Percentiles rank a stretch among this genome's conserved stretches.
These are phyloP conservation scores for Eumaeus atala DNA, from an alignment of 1,140 invertebrate species.

Conservation along the genomic window DNA sequence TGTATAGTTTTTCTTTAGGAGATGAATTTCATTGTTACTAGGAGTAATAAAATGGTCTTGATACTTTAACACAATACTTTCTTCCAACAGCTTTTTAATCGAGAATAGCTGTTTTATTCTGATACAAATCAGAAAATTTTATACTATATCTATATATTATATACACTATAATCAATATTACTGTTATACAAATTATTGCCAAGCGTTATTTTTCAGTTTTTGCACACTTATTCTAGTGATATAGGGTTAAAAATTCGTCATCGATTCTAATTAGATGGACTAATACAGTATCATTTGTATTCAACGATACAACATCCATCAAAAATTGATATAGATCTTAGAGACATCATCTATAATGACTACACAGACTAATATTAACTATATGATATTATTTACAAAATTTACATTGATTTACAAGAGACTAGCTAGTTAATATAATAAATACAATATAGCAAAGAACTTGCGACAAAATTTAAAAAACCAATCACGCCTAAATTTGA, in stretches of 20 bases:
- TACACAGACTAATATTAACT: conserved; percentile 20
- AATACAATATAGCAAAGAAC: conserved; percentile 17
- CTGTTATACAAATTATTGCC: conserved; percentile 64
- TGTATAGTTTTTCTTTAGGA: too few species aligned
- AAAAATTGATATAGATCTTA: conserved; percentile 37
- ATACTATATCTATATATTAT: conserved; percentile 27
- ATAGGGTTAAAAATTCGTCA: conserved; percentile 67
- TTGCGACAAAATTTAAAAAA: conserved; percentile 31
- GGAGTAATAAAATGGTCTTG: too few species aligned
- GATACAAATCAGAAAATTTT: neutral
- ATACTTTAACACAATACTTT: too few species aligned
- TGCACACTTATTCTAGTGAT: conserved; percentile 64
- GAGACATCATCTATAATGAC: conserved; percentile 17
- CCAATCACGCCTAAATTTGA: conserved; percentile 2
- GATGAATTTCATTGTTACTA: too few species aligned
- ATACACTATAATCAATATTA: conserved; percentile 39
- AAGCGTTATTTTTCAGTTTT: conserved; percentile 59
- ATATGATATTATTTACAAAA: conserved; percentile 40
- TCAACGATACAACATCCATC: conserved; percentile 45
- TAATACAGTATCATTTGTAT: conserved; percentile 55
- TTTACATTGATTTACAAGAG: conserved; percentile 40
- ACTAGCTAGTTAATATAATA: conserved; percentile 4
- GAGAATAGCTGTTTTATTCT: neutral
- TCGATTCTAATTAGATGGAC: conserved; percentile 59
- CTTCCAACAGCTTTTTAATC: too few species aligned